Base-by-base conservation (phyloP, 2,888 invertebrate genomes). In the Oscheius onirici region DNA sequence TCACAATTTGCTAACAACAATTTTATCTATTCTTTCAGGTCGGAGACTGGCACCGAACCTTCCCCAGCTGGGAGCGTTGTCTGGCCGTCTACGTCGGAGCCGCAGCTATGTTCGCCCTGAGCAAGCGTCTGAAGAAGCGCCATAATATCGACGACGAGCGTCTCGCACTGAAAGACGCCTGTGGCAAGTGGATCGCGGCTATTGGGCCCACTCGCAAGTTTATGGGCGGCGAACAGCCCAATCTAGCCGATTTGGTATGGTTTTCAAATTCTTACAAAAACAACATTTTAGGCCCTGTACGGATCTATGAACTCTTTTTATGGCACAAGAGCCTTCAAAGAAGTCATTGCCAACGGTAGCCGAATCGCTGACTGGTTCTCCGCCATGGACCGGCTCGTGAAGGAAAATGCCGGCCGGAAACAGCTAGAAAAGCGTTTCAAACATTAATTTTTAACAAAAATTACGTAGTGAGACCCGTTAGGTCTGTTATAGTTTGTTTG, bases 61-160 rank as follows among this genome's bases (percentile, higher is more conserved):
- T 97, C 88, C 92, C 94, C 0, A 87, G 90, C 0, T 93, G 94
- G 93, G 95, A 97, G 88, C 91, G 94, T 76, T 89, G 91, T 57
- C 88, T 95, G 43, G 94, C 97, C 89, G 92, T 97, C 0, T 95
- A 97, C 87, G 92, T 94, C 0, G 97, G 97, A 3, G 94, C 97
- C 0, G 90, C 91, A 5, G 96, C 94, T 0, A 99, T 99, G 97
- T 97, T 92, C 91, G 87, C 94, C 40, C 93, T 99, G 79, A 92
- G 94, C 0, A 96, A 95, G 88, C 90, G 93, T 74, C 90, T 99
- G 13, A 95, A 95, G 88, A 92, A 92, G 84, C 92, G 94, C 75
- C 92, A 97, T 87, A 90, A 92, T 71, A 91, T 99, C 34, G 92
- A 93, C 77, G 93, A 93, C 22, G 94, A 99, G 87, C 91, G 97